phyloP scores from a whole-genome alignment of 2,113 vertebrate species.

The Microtus oregoni region DNA sequence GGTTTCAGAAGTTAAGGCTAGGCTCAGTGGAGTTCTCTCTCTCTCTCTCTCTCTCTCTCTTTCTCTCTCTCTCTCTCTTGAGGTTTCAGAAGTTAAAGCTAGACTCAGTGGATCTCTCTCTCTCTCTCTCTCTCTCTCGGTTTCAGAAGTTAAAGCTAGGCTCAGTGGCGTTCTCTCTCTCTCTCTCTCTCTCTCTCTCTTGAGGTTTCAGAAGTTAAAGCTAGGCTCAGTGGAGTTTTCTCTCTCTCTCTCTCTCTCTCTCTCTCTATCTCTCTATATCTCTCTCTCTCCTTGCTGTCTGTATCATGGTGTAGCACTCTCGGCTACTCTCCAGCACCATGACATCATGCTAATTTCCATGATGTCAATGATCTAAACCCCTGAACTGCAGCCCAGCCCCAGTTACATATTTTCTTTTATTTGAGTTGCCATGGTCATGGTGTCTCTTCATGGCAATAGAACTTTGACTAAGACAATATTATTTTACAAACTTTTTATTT shows the following conservation, averaged over 20 bases:
- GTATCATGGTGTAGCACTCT: not conserved
- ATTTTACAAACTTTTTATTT: not conserved
- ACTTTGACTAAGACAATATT: not conserved
- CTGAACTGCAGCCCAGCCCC: not conserved
- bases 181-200: not conserved
- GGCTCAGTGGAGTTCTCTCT: too few species aligned
- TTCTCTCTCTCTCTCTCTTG: too few species aligned
- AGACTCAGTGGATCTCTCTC: not conserved
- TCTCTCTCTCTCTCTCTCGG: not conserved
- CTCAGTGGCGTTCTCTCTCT: too few species aligned
- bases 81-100: not conserved
- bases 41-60: not conserved
- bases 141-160: not conserved
- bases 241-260: not conserved
- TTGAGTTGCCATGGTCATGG: not conserved
- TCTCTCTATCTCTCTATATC: not conserved
- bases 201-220: not conserved
- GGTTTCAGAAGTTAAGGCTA: not conserved
- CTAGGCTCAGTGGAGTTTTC: not conserved
- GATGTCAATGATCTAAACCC: not conserved
- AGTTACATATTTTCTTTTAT: not conserved
- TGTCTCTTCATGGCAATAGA: not conserved
- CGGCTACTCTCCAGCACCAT: not conserved
- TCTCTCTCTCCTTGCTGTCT: not conserved
- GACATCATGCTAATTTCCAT: not conserved